phyloP scores from a whole-genome alignment of 1,140 invertebrate species.

The Cataglyphis hispanica region DNA sequence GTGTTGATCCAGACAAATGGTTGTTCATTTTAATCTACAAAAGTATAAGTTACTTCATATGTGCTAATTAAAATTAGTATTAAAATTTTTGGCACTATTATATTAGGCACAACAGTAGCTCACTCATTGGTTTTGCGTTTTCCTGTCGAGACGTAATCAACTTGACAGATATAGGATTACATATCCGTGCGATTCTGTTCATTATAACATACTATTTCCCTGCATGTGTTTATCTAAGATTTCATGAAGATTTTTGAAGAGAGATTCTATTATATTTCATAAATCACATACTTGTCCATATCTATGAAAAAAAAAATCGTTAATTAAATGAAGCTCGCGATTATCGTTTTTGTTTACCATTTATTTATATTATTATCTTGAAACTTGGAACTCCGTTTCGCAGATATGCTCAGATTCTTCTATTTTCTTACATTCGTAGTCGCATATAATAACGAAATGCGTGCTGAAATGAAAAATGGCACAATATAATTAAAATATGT shows the following conservation, averaged over 20 bases:
- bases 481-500: constrained; percentile 8
- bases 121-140: too few relatives aligned
- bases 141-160: too few relatives aligned
- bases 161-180: too few relatives aligned
- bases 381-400: neutral
- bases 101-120: neutral
- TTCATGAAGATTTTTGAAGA: too few relatives aligned
- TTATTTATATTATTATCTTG: constrained; percentile 10
- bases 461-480: neutral
- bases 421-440: too few relatives aligned
- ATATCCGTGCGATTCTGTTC: too few relatives aligned
- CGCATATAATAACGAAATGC: too few relatives aligned
- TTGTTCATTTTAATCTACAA: constrained; percentile 32
- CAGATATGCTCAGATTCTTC: neutral
- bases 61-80: neutral
- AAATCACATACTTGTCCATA: constrained; percentile 15
- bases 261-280: neutral
- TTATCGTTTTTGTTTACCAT: constrained; percentile 4
- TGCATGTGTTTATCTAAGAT: too few relatives aligned
- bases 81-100: neutral
- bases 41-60: constrained; percentile 7
- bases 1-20: constrained; percentile 12
- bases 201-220: too few relatives aligned
- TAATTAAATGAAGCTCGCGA: neutral
- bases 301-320: constrained; percentile 4